Base-by-base conservation (phyloP, 1,140 invertebrate genomes). In the Ostrea denselamellosa region DNA sequence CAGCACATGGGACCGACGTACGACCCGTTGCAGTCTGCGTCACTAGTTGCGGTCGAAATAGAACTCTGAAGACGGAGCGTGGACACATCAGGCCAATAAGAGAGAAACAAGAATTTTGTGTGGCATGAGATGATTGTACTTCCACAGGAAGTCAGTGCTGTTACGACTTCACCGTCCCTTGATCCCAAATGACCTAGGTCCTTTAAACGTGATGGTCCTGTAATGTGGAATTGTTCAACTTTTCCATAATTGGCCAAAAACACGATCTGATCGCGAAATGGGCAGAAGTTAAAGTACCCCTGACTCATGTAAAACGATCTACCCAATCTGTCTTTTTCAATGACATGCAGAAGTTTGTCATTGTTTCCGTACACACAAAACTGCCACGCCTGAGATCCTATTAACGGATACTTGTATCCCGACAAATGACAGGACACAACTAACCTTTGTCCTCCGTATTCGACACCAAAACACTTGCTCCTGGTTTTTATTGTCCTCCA, bases 401-500 rank as follows among this genome's bases (percentile, higher is more conserved):
- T 28, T 10, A 77, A 34, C 28, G 34, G 25, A 77, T 34, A 77
- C 68, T 2, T 44, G 34, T 2, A 44, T 44, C 68, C 22, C 10
- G 68, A 28, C 14, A 77, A 28, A 28, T 77, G 22, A 10, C 68
- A 77, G 28, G 68, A 77, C 25, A 77, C 68, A 25, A 77, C 68
- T 14, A 77, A 34, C 5, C 28, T 77, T 25, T 77, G 25, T 14
- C 68, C 68, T 34, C 25, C 25, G 14, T 77, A 77, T 25, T 77
- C 68, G 9, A 77, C 68, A 34, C 68, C 68, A 77, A 77, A 77
- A 77, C 68, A 77, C 14, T 77, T 77, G 25, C 68, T 25, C 14
- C 14, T 77, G 12, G 10, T 34, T 4, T 28, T 25, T 4, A 28
- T 17, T 10, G 28, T 34, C 8, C 10, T 14, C 25, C 4, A 14